These are phyloP conservation scores for Drosophila yooni DNA, from an alignment of 2,888 invertebrate genomes.

Conservation along the genomic window DNA sequence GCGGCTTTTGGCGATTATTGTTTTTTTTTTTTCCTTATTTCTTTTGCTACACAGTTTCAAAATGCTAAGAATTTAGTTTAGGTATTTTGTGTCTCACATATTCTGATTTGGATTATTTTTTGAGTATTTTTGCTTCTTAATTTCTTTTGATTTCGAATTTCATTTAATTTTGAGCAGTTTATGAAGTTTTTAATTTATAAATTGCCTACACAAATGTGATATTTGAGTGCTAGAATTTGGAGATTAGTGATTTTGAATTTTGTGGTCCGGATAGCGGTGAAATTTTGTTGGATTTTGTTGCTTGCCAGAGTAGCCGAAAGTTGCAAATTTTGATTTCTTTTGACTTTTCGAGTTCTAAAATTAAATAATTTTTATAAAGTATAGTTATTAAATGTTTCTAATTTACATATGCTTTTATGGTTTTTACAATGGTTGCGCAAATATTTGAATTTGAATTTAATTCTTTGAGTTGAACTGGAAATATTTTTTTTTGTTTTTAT, in stretches of 20 bases:
- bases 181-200: background rate
- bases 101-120: constrained; percentile 16
- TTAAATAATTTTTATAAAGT: constrained; percentile 54
- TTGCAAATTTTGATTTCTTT: constrained; percentile 52
- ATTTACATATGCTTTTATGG: background rate
- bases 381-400: constrained; percentile 29
- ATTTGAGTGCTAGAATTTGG: constrained; percentile 26
- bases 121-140: constrained; percentile 6
- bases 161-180: constrained; percentile 15
- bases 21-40: background rate
- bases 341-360: constrained; percentile 44
- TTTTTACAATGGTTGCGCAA: constrained; percentile 1
- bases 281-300: constrained; percentile 47
- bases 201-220: constrained; percentile 7
- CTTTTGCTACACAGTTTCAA: constrained; percentile 18
- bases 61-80: constrained; percentile 25
- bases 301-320: constrained; percentile 71
- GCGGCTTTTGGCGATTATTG: background rate
- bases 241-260: constrained; percentile 50
- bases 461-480: background rate
- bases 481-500: too few species aligned
- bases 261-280: constrained; percentile 30
- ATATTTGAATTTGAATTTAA: background rate
- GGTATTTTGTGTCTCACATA: constrained; percentile 11
- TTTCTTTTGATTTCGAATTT: constrained; percentile 13